phyloP scores from a whole-genome alignment of 2,797 vertebrate genomes.

The Amphiprion clarkii region DNA sequence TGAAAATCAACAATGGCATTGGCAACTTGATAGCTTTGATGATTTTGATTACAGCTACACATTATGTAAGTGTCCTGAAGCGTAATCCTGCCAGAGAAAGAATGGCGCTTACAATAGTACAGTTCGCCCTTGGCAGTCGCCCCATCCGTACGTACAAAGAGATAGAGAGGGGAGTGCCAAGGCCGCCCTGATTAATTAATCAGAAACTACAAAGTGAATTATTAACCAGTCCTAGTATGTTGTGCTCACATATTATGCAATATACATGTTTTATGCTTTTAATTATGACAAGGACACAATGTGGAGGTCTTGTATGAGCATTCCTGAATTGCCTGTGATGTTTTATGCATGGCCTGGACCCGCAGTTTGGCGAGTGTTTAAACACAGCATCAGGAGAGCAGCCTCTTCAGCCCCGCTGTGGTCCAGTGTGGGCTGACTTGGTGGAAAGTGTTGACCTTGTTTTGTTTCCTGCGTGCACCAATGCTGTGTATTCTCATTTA shows the following conservation, averaged over 20 bases:
- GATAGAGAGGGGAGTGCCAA: conserved; percentile 24
- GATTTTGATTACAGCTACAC: conserved; percentile 17
- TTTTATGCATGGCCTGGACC: conserved; percentile 72
- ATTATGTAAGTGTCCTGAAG: conserved; percentile 26
- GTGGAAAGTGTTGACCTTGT: conserved; percentile 65
- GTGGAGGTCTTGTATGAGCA: conserved; percentile 55
- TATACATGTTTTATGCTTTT: conserved; percentile 69
- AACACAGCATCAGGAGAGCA: conserved; percentile 34
- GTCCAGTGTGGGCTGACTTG: conserved; percentile 55
- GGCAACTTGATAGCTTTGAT: background rate
- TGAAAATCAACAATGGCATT: background rate
- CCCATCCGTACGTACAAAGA: conserved; percentile 29
- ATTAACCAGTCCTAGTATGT: conserved; percentile 77
- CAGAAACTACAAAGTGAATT: conserved; percentile 79
- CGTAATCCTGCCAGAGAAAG: conserved; percentile 13
- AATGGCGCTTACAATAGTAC: conserved; percentile 18
- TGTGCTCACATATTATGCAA: conserved; percentile 77
- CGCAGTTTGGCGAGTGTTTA: conserved; percentile 29
- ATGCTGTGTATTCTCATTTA: conserved; percentile 35
- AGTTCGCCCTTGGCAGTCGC: conserved; percentile 2
- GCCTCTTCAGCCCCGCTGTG: conserved; percentile 44
- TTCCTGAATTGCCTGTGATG: conserved; percentile 63
- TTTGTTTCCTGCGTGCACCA: conserved; percentile 37
- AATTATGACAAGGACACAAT: conserved; percentile 67
- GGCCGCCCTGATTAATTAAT: conserved; percentile 71